These are phyloP conservation scores for Dryoscopus gambensis DNA, from an alignment of 2,113 vertebrate species.

Conservation along the genomic window DNA sequence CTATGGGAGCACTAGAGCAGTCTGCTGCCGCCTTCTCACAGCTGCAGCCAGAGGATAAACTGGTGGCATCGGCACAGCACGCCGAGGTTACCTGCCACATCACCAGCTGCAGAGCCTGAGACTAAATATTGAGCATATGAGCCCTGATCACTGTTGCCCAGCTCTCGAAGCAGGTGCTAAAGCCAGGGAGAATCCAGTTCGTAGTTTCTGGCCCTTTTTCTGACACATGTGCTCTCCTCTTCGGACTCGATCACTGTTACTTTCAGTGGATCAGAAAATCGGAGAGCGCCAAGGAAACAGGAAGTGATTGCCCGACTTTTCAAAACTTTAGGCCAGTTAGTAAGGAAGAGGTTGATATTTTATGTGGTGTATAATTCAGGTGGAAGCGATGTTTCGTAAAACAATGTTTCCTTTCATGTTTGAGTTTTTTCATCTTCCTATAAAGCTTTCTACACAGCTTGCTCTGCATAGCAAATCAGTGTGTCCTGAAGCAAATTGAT, in stretches of 20 bases:
- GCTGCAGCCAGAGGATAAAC: background rate
- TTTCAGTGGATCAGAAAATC: background rate
- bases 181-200: background rate
- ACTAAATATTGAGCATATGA: accelerated
- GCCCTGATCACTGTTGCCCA: background rate
- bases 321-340: accelerated
- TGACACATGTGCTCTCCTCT: background rate
- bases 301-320: background rate
- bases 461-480: background rate
- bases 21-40: background rate
- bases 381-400: background rate
- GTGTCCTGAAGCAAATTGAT: accelerated
- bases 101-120: no score
- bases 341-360: background rate
- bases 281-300: background rate
- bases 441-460: background rate
- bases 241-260: background rate
- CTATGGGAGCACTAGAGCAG: accelerated
- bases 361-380: background rate
- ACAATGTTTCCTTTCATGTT: background rate
- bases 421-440: background rate
- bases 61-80: background rate
- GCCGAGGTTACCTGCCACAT: background rate
- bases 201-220: background rate
- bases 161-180: background rate